Percentiles rank a stretch among this genome's conserved stretches.
Conservation (phyloP, 2,113 vertebrate species). For the Hoplias malabaricus region DNA sequence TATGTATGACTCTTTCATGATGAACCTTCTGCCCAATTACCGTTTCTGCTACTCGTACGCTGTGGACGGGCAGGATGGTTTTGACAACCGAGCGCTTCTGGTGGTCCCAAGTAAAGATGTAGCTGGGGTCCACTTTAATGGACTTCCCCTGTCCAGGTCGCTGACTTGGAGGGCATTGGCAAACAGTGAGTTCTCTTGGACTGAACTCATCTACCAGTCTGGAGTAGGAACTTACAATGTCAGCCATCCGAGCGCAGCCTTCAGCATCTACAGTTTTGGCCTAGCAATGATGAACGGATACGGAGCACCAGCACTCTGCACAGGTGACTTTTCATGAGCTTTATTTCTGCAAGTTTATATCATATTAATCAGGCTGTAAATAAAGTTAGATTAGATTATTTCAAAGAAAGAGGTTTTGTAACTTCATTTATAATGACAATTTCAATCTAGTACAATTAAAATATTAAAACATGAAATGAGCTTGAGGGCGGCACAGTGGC, state of each 20-base stretch:
- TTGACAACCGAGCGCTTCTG: conserved; percentile 65
- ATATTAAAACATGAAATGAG: too few species aligned
- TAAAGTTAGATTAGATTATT: too few species aligned
- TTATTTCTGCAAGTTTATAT: neutral
- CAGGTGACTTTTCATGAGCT: neutral
- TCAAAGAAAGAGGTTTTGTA: too few species aligned
- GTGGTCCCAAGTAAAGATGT: conserved; percentile 54
- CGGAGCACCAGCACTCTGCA: conserved; percentile 67
- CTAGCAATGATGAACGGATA: conserved; percentile 59
- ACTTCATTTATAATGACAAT: too few species aligned
- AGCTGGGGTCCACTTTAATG: conserved; percentile 59
- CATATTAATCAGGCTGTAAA: neutral
- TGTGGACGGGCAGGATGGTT: conserved; percentile 50
- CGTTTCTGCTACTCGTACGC: conserved; percentile 70
- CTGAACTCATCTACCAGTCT: conserved; percentile 56
- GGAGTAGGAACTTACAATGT: conserved; percentile 31
- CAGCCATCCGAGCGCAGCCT: conserved; percentile 50
- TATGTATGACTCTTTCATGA: conserved; percentile 70
- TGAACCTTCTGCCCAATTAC: conserved; percentile 59
- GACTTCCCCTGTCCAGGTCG: neutral
- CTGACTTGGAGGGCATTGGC: conserved; percentile 63
- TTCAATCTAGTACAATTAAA: too few species aligned
- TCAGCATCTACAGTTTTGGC: conserved; percentile 73
- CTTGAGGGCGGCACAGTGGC: too few species aligned
- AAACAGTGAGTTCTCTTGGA: conserved; percentile 71